A percentile compares a stretch with the other conserved stretches of the same genome.
Conservation (phyloP, 2,113 vertebrate genomes). For the Cyrtonyx montezumae region DNA sequence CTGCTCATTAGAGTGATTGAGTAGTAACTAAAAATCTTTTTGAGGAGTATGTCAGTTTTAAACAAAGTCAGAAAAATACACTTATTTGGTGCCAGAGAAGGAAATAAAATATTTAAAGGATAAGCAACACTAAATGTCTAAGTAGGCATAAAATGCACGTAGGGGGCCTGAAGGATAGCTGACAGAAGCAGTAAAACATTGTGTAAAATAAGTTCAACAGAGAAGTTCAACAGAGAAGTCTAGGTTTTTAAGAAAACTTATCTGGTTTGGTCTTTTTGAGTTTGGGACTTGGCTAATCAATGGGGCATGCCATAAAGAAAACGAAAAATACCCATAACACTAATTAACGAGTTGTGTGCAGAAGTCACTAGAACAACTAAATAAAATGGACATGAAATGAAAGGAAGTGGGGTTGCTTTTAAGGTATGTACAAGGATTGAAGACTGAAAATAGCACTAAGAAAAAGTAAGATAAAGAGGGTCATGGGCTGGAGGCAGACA, state of each 20-base stretch:
- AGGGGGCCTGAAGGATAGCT: background rate
- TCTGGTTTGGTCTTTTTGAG: background rate
- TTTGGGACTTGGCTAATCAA: background rate
- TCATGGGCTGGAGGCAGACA: background rate
- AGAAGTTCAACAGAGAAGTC: background rate
- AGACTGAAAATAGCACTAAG: background rate
- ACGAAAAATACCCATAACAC: background rate
- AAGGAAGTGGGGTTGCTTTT: background rate
- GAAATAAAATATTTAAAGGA: background rate
- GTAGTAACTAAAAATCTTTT: background rate
- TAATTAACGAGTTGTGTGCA: background rate
- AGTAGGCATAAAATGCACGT: background rate
- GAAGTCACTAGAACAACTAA: background rate
- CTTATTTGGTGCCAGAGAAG: background rate
- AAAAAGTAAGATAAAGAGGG: background rate
- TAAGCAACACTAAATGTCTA: background rate
- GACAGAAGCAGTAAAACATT: background rate
- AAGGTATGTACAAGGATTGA: no score
- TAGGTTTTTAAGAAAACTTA: background rate
- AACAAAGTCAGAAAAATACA: background rate
- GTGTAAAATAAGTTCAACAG: background rate
- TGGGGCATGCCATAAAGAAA: background rate
- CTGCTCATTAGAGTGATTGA: background rate
- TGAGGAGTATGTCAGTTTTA: background rate
- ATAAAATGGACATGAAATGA: background rate